Evolutionary conservation across 2,888 invertebrate species (phyloP).

Genomic region (Lasius platythorax): DNA sequence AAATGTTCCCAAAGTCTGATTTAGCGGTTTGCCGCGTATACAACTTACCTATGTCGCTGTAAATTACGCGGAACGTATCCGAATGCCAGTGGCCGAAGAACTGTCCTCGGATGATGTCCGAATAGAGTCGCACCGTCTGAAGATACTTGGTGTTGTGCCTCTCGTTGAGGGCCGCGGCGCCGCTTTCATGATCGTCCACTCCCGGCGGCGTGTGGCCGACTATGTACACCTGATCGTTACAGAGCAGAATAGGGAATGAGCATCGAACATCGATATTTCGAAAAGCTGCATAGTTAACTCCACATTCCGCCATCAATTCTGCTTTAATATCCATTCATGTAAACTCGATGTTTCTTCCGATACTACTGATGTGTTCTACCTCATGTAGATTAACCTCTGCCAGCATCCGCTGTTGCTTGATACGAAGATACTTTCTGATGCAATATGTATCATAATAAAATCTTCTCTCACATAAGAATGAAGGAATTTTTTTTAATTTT

Average conservation of each 20-base stretch:
- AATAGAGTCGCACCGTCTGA: slow-evolving; percentile 91
- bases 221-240: slow-evolving; percentile 91
- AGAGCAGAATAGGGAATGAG: slow-evolving; percentile 24
- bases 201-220: slow-evolving; percentile 97
- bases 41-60: slow-evolving; percentile 91
- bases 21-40: background rate
- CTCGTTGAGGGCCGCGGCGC: slow-evolving; percentile 90
- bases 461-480: background rate
- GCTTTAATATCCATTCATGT: slow-evolving; percentile 44
- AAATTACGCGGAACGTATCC: slow-evolving; percentile 95
- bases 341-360: slow-evolving; percentile 15
- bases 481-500: background rate
- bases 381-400: slow-evolving; percentile 3
- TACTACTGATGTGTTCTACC: slow-evolving; percentile 23
- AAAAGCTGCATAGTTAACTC: slow-evolving; percentile 8
- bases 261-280: slow-evolving; percentile 45
- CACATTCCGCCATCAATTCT: slow-evolving; percentile 24
- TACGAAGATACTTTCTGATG: background rate
- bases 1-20: background rate
- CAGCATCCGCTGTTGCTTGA: background rate
- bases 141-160: slow-evolving; percentile 93
- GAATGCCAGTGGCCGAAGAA: slow-evolving; percentile 97
- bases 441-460: background rate
- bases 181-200: slow-evolving; percentile 92
- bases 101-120: slow-evolving; percentile 95